Conservation (phyloP, 2,888 invertebrate species). For the Sesia apiformis region DNA sequence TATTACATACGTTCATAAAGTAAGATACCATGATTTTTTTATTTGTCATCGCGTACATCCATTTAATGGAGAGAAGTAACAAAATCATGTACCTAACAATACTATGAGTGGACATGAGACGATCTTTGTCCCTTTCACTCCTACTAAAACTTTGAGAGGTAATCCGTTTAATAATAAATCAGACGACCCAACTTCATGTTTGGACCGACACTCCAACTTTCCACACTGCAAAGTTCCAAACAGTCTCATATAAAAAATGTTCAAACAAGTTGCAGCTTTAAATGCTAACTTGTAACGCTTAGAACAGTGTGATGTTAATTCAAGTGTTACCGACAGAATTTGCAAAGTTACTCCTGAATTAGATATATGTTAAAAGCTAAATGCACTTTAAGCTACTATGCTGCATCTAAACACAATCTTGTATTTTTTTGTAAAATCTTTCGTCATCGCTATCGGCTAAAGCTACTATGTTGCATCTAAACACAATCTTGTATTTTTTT, state of each 20-base stretch:
- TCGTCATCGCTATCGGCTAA: conserved; percentile 6
- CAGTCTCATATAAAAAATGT: conserved; percentile 28
- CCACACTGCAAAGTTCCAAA: conserved; percentile 41
- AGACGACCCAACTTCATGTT: conserved; percentile 65
- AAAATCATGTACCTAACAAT: not conserved
- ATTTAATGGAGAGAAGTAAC: not conserved
- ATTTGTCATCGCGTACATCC: too few species aligned
- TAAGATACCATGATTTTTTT: too few species aligned
- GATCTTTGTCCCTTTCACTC: conserved; percentile 11
- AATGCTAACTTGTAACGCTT: not conserved
- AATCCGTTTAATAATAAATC: conserved; percentile 70
- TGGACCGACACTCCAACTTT: conserved; percentile 51
- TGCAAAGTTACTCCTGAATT: conserved; percentile 45
- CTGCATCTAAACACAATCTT: conserved; percentile 18
- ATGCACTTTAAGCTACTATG: conserved; percentile 52
- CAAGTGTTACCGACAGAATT: conserved; percentile 23
- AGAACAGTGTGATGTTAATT: not conserved
- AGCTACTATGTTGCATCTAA: conserved; percentile 31
- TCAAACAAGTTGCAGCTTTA: conserved; percentile 22
- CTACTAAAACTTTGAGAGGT: conserved; percentile 33
- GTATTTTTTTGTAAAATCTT: not conserved
- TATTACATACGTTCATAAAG: too few species aligned
- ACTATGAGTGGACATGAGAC: conserved; percentile 7
- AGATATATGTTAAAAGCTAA: conserved; percentile 69
- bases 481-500: not conserved